Base-by-base conservation (phyloP, 2,113 vertebrate species). In the Corythornis vintsioides region DNA sequence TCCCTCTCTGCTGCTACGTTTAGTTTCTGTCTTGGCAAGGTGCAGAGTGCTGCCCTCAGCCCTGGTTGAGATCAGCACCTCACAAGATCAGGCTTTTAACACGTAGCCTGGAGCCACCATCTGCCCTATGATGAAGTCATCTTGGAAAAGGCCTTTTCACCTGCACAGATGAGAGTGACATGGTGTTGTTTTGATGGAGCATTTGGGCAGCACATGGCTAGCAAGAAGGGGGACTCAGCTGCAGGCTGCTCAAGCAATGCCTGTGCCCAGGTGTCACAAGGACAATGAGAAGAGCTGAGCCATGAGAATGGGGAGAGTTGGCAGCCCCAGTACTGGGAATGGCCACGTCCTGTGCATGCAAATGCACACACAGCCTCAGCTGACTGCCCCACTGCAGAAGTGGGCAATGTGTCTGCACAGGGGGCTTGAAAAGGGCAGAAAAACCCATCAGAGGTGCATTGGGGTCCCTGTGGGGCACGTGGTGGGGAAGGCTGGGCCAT, bases 81-180 rank as follows among this genome's bases (percentile, higher is more conserved):
- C 60, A 2, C 38, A 53, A 67, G 20, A 89, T 91, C 92, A 85
- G 74, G 50, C 84, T 84, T 87, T 79, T n/a, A 60, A 40, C 7
- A 13, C 0, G 1, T 40, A 73, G 50, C 71, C 67, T 71, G 53
- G 57, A 80, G 64, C 77, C 67, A 31, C n/a, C 21, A 11, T 15
- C 55, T 95, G 92, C 50, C 76, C 92, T 89, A 57, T 78, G 74
- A 52, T 52, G 70, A 66, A 95, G 42, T 52, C 52, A 40, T 65
- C 67, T 45, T 83, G 76, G 38, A 48, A 89, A 90, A 67, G 66
- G 38, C 75, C 72, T 88, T 93, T 89, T 66, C 90, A 77, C 93
- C 88, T 59, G 80, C 57, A 2, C 42, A 70, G 77, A 66, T 76
- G 78, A 92, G 83, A 94, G 81, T 1, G 42, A 73, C 56, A 50